Evolutionary conservation across 2,113 vertebrate species (phyloP).

Genomic region (Menura novaehollandiae): DNA sequence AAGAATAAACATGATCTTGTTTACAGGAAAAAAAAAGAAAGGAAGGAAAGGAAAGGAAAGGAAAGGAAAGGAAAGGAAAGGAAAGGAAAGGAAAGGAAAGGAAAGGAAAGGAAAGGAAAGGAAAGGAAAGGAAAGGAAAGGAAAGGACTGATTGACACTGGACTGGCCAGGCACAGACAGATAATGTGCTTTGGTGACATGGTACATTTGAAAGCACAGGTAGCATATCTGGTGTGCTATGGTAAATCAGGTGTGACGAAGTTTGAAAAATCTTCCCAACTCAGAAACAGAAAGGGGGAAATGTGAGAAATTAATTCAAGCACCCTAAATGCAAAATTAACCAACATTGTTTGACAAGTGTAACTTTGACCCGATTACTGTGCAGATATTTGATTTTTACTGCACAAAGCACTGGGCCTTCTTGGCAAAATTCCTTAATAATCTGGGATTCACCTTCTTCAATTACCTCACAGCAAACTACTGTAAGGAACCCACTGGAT

Average conservation of each 20-base stretch:
- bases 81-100: rapidly evolving
- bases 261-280: background rate
- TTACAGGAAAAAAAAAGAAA: background rate
- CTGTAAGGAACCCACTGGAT: background rate
- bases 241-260: background rate
- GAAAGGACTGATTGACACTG: rapidly evolving
- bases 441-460: background rate
- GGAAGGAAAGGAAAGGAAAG: no score
- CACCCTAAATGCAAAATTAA: background rate
- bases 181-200: background rate
- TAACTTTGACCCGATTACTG: background rate
- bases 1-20: background rate
- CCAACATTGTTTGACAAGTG: background rate
- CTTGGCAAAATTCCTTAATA: background rate
- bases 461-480: background rate
- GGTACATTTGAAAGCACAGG: background rate
- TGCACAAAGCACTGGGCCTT: background rate
- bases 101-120: no score
- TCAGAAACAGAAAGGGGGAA: background rate
- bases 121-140: rapidly evolving
- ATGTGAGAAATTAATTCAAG: background rate
- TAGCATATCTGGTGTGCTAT: background rate
- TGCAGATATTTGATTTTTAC: background rate
- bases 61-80: rapidly evolving
- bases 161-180: background rate